These are phyloP conservation scores for Pterois miles DNA, from an alignment of 2,797 vertebrate species.

Conservation along the genomic window DNA sequence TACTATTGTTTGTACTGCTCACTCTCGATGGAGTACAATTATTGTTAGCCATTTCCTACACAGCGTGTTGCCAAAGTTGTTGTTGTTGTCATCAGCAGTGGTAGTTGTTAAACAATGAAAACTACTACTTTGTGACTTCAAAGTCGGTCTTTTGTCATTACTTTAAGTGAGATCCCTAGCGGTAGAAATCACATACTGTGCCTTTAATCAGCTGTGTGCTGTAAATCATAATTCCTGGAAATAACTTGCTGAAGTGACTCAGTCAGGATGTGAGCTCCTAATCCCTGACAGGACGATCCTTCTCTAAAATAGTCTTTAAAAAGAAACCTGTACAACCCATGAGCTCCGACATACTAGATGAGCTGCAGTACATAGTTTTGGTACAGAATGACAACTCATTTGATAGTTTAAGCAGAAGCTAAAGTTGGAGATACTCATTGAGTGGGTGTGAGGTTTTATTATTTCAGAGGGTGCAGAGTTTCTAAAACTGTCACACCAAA, in stretches of 20 bases:
- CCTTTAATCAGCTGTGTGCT: not conserved
- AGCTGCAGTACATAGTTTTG: not conserved
- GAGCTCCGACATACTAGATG: not conserved
- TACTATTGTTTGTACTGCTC: not conserved
- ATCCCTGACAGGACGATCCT: not conserved
- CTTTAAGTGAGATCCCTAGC: not conserved
- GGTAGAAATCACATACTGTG: not conserved
- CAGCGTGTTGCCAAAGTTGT: not conserved
- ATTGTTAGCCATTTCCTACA: not conserved
- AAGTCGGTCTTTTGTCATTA: not conserved
- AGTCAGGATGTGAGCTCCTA: conserved; percentile 15
- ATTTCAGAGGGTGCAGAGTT: not conserved
- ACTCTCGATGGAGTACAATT: not conserved
- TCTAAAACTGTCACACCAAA: not conserved
- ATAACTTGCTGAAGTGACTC: conserved; percentile 11
- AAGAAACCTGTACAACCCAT: not conserved
- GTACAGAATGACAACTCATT: not conserved
- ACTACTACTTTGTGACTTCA: not conserved
- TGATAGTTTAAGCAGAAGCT: not conserved
- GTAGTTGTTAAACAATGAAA: not conserved
- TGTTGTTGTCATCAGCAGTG: not conserved
- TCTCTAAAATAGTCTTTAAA: conserved; percentile 1
- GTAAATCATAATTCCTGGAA: conserved; percentile 16
- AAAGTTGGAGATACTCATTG: not conserved
- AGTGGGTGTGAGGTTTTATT: conserved; percentile 9